A percentile compares a stretch with the other conserved stretches of the same genome.
Conservation (phyloP, 1,140 invertebrate genomes). For the Venustaconcha ellipsiformis region DNA sequence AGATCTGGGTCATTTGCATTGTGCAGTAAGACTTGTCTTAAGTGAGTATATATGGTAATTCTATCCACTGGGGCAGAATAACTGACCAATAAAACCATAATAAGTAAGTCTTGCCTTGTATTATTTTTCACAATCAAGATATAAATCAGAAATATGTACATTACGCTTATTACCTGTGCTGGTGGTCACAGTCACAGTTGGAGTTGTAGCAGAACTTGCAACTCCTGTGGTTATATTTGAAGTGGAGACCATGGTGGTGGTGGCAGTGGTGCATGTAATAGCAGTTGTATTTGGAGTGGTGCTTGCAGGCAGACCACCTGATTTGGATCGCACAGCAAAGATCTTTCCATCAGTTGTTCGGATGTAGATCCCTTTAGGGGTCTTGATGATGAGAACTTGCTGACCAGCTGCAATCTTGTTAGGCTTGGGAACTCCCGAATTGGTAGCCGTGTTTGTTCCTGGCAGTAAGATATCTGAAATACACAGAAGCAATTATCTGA, state of each 20-base stretch:
- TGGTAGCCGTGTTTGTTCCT: conserved; percentile 77
- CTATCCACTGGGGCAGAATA: too few species aligned
- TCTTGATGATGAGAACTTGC: conserved; percentile 93
- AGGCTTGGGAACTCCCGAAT: conserved; percentile 79
- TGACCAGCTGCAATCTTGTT: conserved; percentile 86
- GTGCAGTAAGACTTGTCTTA: too few species aligned
- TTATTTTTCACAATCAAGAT: too few species aligned
- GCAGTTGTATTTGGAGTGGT: conserved; percentile 40
- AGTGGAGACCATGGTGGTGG: conserved; percentile 13
- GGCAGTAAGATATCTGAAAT: conserved; percentile 90
- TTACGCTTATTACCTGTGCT: too few species aligned
- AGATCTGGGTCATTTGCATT: too few species aligned
- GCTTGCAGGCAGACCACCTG: conserved; percentile 22
- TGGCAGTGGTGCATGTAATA: conserved; percentile 1
- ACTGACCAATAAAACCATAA: too few species aligned
- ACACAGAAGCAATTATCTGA: conserved; percentile 13
- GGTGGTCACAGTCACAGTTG: too few species aligned
- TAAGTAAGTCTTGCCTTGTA: too few species aligned
- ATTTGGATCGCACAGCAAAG: conserved; percentile 81
- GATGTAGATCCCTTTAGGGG: conserved; percentile 95
- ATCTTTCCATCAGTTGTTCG: conserved; percentile 95
- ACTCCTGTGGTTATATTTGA: too few species aligned
- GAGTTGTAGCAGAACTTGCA: too few species aligned
- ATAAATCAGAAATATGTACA: too few species aligned
- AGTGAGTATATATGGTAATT: too few species aligned